Base-by-base conservation (phyloP, 2,113 vertebrate species). In the Melospiza melodia region DNA sequence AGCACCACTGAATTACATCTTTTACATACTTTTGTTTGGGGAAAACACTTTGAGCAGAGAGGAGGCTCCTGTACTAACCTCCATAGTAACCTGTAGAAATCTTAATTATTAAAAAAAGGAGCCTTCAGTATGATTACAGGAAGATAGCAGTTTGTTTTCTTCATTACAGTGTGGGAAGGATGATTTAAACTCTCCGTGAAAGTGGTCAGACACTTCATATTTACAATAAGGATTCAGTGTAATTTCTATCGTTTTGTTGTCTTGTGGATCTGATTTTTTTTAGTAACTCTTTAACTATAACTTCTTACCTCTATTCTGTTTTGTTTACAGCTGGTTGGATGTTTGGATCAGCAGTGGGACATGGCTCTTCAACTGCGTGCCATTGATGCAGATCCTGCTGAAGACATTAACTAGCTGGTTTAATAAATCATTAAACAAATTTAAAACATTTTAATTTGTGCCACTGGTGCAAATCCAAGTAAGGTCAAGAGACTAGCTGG, bases 341-440 rank as follows among this genome's bases (percentile, higher is more conserved):
- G 61, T 55, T 80, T 68, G 46, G 39, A 79, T 84, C 88, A 91
- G 69, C 63, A 76, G 23, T 65, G 35, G 67, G 44, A 77, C 39
- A 24, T 54, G 68, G 72, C 16, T 84, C 31, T 90, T 86, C 65
- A 48, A 2, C 33, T 63, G 30, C 74, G 28, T 81, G 68, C 65
- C 46, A 65, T 61, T 95, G 89, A 68, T 92, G 57, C 61, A 68
- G 52, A 59, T 92, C 76, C 89, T 75, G 65, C 55, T 81, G 84
- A 96, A 90, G 65, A 63, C 31, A 82, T 41, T 15, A 89, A 94
- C 46, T 63, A 78, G 28, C n/a, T 87, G 52, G 52, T 72, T 94
- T 93, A 92, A 95, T 91, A 79, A 94, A 94, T 87, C 73, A 93
- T 91, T 89, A 89, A 89, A 92, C 44, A 79, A 91, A 87, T 84